Percentiles rank a stretch among this genome's conserved stretches.
These are phyloP conservation scores for Sinocyclocheilus maitianheensis DNA, from an alignment of 2,113 vertebrate species.

Conservation along the genomic window DNA sequence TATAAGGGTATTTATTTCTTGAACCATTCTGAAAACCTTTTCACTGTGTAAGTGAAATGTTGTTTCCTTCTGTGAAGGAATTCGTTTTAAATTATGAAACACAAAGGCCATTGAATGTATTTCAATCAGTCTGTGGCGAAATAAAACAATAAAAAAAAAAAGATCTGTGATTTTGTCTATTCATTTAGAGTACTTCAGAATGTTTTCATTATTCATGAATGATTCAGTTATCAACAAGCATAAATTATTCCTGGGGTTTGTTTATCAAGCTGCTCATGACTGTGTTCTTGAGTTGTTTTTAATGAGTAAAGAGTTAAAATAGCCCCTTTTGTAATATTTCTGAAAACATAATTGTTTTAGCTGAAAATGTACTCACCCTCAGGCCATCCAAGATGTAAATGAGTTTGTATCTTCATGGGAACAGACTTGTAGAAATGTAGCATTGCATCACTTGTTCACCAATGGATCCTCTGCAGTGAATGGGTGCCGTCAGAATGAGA, in stretches of 20 bases:
- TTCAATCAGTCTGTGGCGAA: conserved; percentile 49
- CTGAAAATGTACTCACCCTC: not conserved
- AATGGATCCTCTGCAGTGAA: not conserved
- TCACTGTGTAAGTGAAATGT: conserved; percentile 30
- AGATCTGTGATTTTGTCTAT: not conserved
- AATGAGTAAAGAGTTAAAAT: not conserved
- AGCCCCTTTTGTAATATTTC: not conserved
- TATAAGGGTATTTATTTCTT: conserved; percentile 46
- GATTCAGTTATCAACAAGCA: not conserved
- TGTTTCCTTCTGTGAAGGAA: conserved; percentile 45
- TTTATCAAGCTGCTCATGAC: too few species aligned
- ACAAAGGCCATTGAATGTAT: conserved; percentile 44
- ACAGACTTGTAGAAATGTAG: too few species aligned
- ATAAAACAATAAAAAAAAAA: conserved; percentile 52
- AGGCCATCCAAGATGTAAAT: not conserved
- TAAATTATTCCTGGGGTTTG: too few species aligned
- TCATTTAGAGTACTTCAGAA: too few species aligned
- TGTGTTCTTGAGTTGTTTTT: not conserved
- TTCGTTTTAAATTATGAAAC: not conserved
- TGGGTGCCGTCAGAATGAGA: not conserved
- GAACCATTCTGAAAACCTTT: not conserved
- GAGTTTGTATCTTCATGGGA: not conserved
- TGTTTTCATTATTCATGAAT: not conserved
- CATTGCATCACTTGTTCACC: too few species aligned
- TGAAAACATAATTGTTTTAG: not conserved